Evolutionary conservation across 2,888 invertebrate species (phyloP).

Genomic region (Drosophila meridiana): DNA sequence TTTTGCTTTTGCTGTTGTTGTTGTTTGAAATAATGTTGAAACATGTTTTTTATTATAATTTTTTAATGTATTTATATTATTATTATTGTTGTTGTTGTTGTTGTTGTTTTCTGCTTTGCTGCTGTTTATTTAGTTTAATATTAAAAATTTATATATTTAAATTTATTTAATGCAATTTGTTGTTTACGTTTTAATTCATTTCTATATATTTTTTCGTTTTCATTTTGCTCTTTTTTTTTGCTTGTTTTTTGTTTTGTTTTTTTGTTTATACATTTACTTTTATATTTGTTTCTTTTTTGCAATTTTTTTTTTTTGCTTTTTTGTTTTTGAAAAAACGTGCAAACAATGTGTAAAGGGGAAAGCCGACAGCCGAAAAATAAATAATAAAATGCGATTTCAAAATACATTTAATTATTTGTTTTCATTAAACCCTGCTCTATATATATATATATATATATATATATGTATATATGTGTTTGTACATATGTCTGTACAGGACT

Average conservation of each 20-base stretch:
- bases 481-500: not conserved
- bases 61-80: constrained; percentile 46
- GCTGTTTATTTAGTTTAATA: constrained; percentile 61
- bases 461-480: not conserved
- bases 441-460: not conserved
- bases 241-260: constrained; percentile 37
- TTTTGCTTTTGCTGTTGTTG: constrained; percentile 22
- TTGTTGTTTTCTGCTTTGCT: constrained; percentile 47
- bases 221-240: constrained; percentile 51
- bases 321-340: constrained; percentile 84
- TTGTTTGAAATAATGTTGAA: constrained; percentile 56
- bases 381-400: constrained; percentile 69
- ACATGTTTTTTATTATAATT: constrained; percentile 28
- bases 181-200: constrained; percentile 65
- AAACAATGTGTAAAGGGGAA: constrained; percentile 86
- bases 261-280: constrained; percentile 36
- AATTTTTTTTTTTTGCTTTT: constrained; percentile 41
- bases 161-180: constrained; percentile 73
- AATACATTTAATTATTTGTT: constrained; percentile 71
- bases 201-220: constrained; percentile 50
- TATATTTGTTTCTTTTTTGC: not conserved
- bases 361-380: constrained; percentile 85
- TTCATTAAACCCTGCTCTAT: constrained; percentile 43
- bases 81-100: constrained; percentile 47
- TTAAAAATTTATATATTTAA: constrained; percentile 70